Evolutionary conservation across 2,888 invertebrate species (phyloP).

Genomic region (Hyposoter dolosus): DNA sequence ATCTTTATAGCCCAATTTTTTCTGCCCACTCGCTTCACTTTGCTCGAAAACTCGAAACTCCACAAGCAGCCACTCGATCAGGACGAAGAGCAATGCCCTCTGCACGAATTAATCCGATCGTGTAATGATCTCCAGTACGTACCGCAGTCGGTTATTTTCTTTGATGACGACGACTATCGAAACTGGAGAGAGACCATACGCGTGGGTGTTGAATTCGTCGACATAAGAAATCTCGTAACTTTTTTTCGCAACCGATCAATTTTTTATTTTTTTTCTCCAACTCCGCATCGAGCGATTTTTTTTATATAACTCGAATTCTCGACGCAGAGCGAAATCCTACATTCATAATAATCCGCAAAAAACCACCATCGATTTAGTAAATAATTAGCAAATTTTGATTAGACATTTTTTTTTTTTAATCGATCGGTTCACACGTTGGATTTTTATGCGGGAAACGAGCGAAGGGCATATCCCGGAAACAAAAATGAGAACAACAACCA

Average conservation of each 20-base stretch:
- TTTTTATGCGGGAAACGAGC: conserved; percentile 12
- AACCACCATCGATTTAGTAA: too few relatives aligned
- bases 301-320: conserved; percentile 15
- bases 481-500: conserved; percentile 20
- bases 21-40: conserved; percentile 29
- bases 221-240: conserved; percentile 25
- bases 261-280: conserved; percentile 1
- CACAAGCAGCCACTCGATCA: background rate
- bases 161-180: conserved; percentile 13
- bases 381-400: too few relatives aligned
- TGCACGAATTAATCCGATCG: conserved; percentile 47
- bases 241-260: conserved; percentile 34
- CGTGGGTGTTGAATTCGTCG: conserved; percentile 49
- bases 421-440: background rate
- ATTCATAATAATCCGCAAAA: background rate
- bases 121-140: conserved; percentile 29
- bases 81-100: conserved; percentile 55
- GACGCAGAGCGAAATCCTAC: background rate
- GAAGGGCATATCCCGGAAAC: conserved; percentile 46
- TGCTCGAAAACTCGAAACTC: conserved; percentile 34
- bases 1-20: background rate
- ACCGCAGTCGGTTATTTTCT: conserved; percentile 18
- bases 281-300: background rate
- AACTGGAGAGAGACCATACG: background rate
- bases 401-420: too few relatives aligned